Conservation (phyloP, 2,113 vertebrate species). For the Tragelaphus imberbis region DNA sequence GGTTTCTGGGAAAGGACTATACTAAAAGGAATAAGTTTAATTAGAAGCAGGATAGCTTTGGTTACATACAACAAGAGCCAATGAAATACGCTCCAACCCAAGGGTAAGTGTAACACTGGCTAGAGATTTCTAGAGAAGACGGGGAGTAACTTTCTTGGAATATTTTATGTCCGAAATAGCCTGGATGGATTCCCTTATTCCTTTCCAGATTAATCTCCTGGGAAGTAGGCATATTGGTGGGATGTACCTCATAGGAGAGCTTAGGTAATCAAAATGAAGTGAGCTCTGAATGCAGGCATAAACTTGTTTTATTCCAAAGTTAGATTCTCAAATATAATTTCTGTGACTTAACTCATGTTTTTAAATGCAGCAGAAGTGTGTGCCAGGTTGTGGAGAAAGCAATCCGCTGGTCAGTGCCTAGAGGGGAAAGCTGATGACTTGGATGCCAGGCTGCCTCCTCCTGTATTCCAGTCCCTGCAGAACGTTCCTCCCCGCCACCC, state of each 20-base stretch:
- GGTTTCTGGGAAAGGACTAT: slow-evolving; percentile 52
- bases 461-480: neutral
- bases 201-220: neutral
- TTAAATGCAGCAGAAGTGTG: neutral
- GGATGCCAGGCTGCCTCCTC: neutral
- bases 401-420: neutral
- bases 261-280: neutral
- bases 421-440: neutral
- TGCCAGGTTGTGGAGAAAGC: neutral
- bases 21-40: slow-evolving; percentile 46
- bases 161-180: neutral
- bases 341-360: neutral
- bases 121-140: neutral
- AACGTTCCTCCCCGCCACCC: too few relatives aligned
- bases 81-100: neutral
- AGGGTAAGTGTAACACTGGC: neutral
- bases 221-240: neutral
- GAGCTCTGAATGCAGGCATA: neutral
- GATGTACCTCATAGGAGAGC: neutral
- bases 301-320: neutral
- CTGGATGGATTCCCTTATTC: neutral
- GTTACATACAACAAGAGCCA: slow-evolving; percentile 33
- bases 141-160: neutral
- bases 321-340: neutral
- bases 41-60: slow-evolving; percentile 49